Evolutionary conservation across 2,113 vertebrate genomes (phyloP).

Genomic region (Elephas maximus): DNA sequence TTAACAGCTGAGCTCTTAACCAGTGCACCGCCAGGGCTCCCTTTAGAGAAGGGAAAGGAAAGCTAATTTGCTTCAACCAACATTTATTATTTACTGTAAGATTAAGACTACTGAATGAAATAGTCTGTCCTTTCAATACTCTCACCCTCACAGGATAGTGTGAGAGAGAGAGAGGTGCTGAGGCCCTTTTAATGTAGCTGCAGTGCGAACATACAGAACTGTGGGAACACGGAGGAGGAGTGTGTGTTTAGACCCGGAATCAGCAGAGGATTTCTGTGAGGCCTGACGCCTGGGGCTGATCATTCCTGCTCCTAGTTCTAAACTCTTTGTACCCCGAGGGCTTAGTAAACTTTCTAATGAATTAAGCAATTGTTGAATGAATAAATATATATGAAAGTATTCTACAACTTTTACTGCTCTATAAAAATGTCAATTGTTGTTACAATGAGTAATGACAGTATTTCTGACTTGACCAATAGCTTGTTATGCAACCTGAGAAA

Average conservation of each 20-base stretch:
- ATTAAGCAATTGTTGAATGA: neutral
- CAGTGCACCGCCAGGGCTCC: too few relatives aligned
- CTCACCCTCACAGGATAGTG: accelerated
- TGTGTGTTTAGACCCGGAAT: accelerated
- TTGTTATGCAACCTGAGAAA: neutral
- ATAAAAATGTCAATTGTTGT: neutral
- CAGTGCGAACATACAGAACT: neutral
- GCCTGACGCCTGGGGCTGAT: accelerated
- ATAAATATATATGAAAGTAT: neutral
- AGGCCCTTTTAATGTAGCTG: neutral
- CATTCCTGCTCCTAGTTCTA: neutral
- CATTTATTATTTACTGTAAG: neutral
- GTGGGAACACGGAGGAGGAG: accelerated
- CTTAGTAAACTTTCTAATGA: neutral
- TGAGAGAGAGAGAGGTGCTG: too few relatives aligned
- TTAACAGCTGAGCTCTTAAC: too few relatives aligned
- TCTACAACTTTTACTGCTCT: neutral
- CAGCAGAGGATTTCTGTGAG: neutral
- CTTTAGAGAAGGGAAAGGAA: neutral
- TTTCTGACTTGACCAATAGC: neutral
- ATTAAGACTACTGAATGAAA: neutral
- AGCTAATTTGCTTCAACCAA: neutral
- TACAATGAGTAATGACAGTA: too few relatives aligned
- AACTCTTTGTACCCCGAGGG: neutral
- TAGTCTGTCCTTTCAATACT: neutral